Evolutionary conservation across 2,888 invertebrate species (phyloP).

Genomic region (Drosophila mayaguana): DNA sequence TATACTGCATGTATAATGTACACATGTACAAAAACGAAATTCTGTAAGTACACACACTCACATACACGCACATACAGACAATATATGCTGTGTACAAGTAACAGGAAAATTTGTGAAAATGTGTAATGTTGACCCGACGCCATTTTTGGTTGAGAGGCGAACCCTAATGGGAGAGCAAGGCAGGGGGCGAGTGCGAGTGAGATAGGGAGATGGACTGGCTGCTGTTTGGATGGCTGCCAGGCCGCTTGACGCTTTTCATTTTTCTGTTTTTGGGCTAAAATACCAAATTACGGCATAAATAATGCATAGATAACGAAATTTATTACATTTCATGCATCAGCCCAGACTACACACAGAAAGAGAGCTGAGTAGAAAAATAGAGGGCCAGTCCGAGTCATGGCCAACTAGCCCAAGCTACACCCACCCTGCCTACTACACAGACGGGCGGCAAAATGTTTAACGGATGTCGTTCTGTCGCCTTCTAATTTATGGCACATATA

Average conservation of each 20-base stretch:
- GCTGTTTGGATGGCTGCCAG: constrained; percentile 33
- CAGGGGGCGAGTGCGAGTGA: neutral
- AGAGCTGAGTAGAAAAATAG: neutral
- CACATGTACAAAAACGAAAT: constrained; percentile 49
- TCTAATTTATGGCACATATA: constrained; percentile 78
- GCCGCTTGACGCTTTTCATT: constrained; percentile 74
- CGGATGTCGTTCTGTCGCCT: constrained; percentile 70
- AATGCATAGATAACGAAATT: constrained; percentile 81
- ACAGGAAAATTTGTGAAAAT: constrained; percentile 62
- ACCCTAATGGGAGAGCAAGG: constrained; percentile 15
- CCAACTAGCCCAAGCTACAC: constrained; percentile 29
- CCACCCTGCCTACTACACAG: constrained; percentile 18
- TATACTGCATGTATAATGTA: constrained; percentile 37
- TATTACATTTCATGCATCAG: constrained; percentile 80
- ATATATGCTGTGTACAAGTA: constrained; percentile 9
- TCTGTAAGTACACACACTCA: constrained; percentile 53
- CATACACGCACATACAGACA: constrained; percentile 7
- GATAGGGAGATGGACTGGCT: neutral
- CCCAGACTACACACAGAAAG: constrained; percentile 18
- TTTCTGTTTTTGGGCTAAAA: constrained; percentile 79
- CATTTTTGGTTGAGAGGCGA: constrained; percentile 43
- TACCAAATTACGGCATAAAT: constrained; percentile 81
- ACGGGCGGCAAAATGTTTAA: constrained; percentile 68
- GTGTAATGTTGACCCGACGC: constrained; percentile 73
- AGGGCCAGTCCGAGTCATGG: neutral